Evolutionary conservation across 2,888 invertebrate genomes (phyloP), one percentile per base, ranked within the genome.

Genomic region (Lasioglossum lativentre): DNA sequence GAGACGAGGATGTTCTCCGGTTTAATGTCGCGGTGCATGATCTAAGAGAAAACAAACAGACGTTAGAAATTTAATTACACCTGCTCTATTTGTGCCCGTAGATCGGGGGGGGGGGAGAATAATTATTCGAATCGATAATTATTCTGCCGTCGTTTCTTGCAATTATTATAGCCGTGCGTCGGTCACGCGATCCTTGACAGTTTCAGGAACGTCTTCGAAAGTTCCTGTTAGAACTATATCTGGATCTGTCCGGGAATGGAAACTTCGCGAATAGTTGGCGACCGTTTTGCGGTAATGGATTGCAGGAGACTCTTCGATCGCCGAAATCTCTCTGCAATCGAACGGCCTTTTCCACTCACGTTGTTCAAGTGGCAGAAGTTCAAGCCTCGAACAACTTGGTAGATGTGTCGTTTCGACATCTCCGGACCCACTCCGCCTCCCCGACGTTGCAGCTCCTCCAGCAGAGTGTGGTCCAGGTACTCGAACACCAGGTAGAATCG

Each of bases 1-100:
- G 98, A 98, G 0, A 98, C 97, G 82, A 98, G 95, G 70, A 98
- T 97, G 94, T 98, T 98, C 94, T 98, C 98, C 4, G 98, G 98
- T 93, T 98, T 98, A 72, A 98, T 97, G 94, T 98, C 98, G 72
- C 98, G 96, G 94, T 98, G 98, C 92, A 98, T 97, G 91, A 98
- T 97, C 97, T 98, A 94, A 56, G 27, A 30, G 12, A 8, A n/a
- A 56, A 56, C 27, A 27, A 30, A 27, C 14, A 5, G 4, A 27
- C 6, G 0, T 8, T n/a, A 0, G 10, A 14, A 27, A 14, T 59
- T 27, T 12, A n/a, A 59, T 59, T 27, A 10, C 1, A 27, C 27
- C 59, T 27, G 12, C 14, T 56, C 23, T 52, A 0, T 52, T 23
- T 12, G 12, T 12, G 4, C 1, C 4, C 16, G 16, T 5, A 47